Evolutionary conservation across 2,888 invertebrate genomes (phyloP), one percentile per base, ranked within the genome.

Genomic region (Limnephilus auricula): DNA sequence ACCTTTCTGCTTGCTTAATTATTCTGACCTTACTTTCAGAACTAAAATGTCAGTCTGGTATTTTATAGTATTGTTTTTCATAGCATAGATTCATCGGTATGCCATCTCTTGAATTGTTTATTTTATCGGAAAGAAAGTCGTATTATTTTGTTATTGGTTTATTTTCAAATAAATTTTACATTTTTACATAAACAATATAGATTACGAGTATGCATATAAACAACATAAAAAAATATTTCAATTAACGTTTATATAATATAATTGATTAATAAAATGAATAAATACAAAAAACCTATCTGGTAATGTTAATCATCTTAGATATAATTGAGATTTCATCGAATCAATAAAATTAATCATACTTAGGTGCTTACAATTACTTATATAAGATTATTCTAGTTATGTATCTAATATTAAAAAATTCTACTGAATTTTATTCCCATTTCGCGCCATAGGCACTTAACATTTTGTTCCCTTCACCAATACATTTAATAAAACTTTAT

Each of bases 141-240:
- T 32, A 30, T 86, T 40, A 30, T 65, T 86, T 88, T 25, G 78
- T 65, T 88, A 88, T 78, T 78, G n/a, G 65, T 88, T 88, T 88
- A 78, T 88, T 88, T 88, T 34, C 65, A 25, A n/a, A 88, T 30
- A 88, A 88, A 88, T 79, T 79, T 18, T 88, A 88, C 87, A 88
- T 79, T 88, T 65, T 79, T 79, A 87, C 32, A 65, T 87, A 87
- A 88, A 88, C 32, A 88, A 25, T 88, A 78, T 32, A 78, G 34
- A 88, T 78, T 18, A 32, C 18, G 18, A 32, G 30, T 79, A 85
- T 15, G 18, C 31, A 34, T 88, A 85, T 15, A 85, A 85, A 40
- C 40, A 85, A 30, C 30, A 37, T 65, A 65, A 65, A 50, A 45
- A 32, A 37, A n/a, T 40, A n/a, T 40, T 34, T 84, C 9, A 84